Base-by-base conservation (phyloP, 2,113 vertebrate genomes). In the Anoura caudifer region DNA sequence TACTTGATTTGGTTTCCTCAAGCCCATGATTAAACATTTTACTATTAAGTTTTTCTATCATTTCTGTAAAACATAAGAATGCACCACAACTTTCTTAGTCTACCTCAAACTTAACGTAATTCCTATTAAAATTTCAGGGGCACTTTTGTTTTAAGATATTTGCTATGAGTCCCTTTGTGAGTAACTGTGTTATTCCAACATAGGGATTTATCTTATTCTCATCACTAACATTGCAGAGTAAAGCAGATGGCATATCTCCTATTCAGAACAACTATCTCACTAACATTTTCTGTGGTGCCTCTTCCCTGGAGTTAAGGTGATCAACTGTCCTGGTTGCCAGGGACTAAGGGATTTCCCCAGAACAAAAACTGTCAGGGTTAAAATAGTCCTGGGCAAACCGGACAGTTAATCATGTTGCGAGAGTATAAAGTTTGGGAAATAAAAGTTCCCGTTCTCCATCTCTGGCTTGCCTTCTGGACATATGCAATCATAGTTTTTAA, bases 61-160 rank as follows among this genome's bases (percentile, higher is more conserved):
- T 84, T 92, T 95, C 86, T 72, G 12, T 50, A 82, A 89, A 94
- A 73, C 5, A 84, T 80, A 82, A 84, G 80, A 83, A 43, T n/a
- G 11, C 45, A 77, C 11, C 69, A 20, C 17, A 31, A 85, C 56
- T 86, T 91, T 76, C 54, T 70, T 92, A 38, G 4, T 70, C 41
- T 70, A 88, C 47, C 2, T 73, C 54, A 73, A 73, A 82, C 2
- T 82, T 76, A 38, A 76, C 50, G 41, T 45, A 86, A 79, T 50
- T 84, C 41, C 41, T 93, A 43, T 54, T 77, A 75, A 69, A 75
- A 87, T 28, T 67, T 73, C 56, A 80, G 56, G 12, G 24, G 4
- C 52, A 75, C 45, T 77, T 73, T 70, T 17, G 14, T 82, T 89
- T 73, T 31, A 38, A 17, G 16, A 80, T 45, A 61, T 36, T 54